A percentile compares a stretch with the other conserved stretches of the same genome.
Conservation (phyloP, 2,797 vertebrate genomes). For the Podarcis siculus region DNA sequence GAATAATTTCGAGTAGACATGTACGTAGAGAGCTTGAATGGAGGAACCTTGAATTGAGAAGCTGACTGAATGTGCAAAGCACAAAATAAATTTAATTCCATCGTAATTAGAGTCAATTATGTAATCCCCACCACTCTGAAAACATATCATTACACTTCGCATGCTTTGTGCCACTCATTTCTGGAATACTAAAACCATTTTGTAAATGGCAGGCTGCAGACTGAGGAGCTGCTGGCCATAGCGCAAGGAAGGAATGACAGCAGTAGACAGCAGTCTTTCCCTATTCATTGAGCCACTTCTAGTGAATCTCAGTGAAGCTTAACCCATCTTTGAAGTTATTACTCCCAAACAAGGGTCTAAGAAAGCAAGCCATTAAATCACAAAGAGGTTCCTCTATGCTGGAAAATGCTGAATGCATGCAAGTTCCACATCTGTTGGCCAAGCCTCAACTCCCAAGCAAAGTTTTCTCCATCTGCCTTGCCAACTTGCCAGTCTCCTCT, state of each 20-base stretch:
- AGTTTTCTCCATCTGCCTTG: not conserved
- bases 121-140: constrained; percentile 51
- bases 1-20: constrained; percentile 41
- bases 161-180: constrained; percentile 21
- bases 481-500: not conserved
- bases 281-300: not conserved
- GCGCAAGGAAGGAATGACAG: constrained; percentile 15
- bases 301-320: not conserved
- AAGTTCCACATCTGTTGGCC: not conserved
- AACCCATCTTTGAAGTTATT: not conserved
- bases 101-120: constrained; percentile 51
- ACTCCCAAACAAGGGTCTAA: not conserved
- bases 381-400: not conserved
- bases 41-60: constrained; percentile 50
- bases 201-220: constrained; percentile 16
- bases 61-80: constrained; percentile 50
- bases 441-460: not conserved
- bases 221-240: not conserved
- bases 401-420: not conserved
- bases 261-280: not conserved
- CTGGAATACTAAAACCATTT: constrained; percentile 38
- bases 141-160: constrained; percentile 42
- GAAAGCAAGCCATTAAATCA: not conserved
- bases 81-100: constrained; percentile 57
- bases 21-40: constrained; percentile 37